Base-by-base conservation (phyloP, 2,888 invertebrate genomes). In the Heliconius hortense region DNA sequence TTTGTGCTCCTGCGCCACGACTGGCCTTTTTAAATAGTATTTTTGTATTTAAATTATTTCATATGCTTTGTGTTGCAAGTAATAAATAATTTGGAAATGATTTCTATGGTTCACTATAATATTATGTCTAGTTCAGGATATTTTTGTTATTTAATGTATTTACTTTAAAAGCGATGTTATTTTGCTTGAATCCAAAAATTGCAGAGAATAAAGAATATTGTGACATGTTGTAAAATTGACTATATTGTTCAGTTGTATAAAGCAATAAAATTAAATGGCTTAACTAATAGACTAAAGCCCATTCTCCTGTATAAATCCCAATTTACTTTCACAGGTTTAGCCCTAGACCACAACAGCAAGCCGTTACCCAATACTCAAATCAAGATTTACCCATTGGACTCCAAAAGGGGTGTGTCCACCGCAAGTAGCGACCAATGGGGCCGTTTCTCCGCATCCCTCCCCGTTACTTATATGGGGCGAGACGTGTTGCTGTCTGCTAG, bases 341-440 rank as follows among this genome's bases (percentile, higher is more conserved):
- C 96, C 0, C 85, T 95, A 43, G 96, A 96, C 86, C 87, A 87
- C 76, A 88, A 90, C 78, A 96, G 96, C 85, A 94, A 94, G 81
- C 95, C 96, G 0, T 87, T 96, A 1, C 77, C 88, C 1, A 88
- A 91, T 60, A 95, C 95, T 0, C 85, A 90, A 67, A 84, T 96
- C 0, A 87, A 89, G 0, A 86, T 94, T 0, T 91, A 91, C 80
- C 86, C 92, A 0, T 83, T 89, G 67, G 88, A 91, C 76, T 81
- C 91, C 21, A 89, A 89, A 79, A 79, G 87, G 28, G 79, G 88
- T 63, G 79, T 90, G 0, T 81, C 84, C 0, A 80, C 76, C 69
- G 91, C 90, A 81, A 73, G 76, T 15, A 91, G 89, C 59, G 93
- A 94, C 81, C 81, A 79, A 0, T 85, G 82, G 63, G 96, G 96